Evolutionary conservation across 2,113 vertebrate genomes (phyloP), one percentile per base, ranked within the genome.

Genomic region (Puffinus mauretanicus): DNA sequence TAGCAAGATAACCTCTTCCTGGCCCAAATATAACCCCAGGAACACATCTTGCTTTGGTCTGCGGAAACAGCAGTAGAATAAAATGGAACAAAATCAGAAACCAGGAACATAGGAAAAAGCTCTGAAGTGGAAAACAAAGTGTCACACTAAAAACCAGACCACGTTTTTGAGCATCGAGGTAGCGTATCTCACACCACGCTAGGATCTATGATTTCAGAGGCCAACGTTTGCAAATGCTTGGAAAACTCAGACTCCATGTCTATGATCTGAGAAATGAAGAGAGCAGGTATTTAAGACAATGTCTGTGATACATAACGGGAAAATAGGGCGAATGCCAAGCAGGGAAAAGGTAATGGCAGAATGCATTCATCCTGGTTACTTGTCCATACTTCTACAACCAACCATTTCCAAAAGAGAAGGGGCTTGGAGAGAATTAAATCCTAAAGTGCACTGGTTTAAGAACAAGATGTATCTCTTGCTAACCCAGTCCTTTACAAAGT

Each of bases 181-280:
- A 49, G 7, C 1, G 0, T 8, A 58, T 18, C 40, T 69, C 61
- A 46, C 42, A 55, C 30, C 2, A 11, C 1, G 7, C 6, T 11
- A 57, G 40, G 29, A 66, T 9, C n/a, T 71, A 6, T 3, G 10
- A 64, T 16, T 90, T 79, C 61, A 62, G 72, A 81, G n/a, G 30
- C 18, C 24, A 51, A 71, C 1, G 13, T 36, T 40, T 42, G 18
- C 51, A 67, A 65, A 75, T 5, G 25, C n/a, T 65, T 64, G 32
- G 49, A 82, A 89, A 89, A 80, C 29, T 60, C 32, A 46, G 49
- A 38, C 30, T 47, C 38, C 19, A 3, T 4, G 10, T 25, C 44
- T 79, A 1, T 4, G 30, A 69, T 17, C 51, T 79, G 30, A 90
- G 44, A 90, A 90, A 85, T 8, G 6, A 79, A 87, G 54, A 58